Evolutionary conservation across 2,888 invertebrate species (phyloP).

Genomic region (Pheosia gnoma): DNA sequence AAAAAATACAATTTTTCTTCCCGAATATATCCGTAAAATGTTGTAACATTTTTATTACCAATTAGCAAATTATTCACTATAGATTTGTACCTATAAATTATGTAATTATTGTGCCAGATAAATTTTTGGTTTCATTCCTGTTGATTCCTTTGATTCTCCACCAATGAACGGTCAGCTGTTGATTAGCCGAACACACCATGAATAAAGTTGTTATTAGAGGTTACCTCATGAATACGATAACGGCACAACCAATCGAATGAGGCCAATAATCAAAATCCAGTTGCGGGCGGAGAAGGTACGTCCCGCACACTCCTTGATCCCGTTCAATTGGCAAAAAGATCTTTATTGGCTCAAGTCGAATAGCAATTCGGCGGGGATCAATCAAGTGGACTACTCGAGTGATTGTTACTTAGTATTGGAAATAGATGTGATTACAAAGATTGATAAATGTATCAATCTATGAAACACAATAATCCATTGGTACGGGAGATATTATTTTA

Average conservation of each 20-base stretch:
- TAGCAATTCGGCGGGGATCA: constrained; percentile 62
- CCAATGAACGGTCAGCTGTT: neutral
- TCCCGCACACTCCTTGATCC: constrained; percentile 56
- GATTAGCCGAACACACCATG: neutral
- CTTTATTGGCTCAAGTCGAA: constrained; percentile 71
- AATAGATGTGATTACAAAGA: constrained; percentile 46
- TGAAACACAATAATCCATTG: constrained; percentile 12
- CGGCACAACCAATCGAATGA: constrained; percentile 3
- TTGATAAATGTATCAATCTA: constrained; percentile 25
- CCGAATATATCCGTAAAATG: too few species aligned
- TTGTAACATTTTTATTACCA: too few species aligned
- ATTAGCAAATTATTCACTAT: too few species aligned
- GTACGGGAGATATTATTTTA: constrained; percentile 23
- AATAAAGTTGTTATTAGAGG: constrained; percentile 8
- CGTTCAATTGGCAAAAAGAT: constrained; percentile 71
- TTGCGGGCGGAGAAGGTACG: constrained; percentile 57
- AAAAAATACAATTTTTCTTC: too few species aligned
- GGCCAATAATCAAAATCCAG: constrained; percentile 45
- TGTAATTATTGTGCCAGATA: too few species aligned
- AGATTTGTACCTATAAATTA: too few species aligned
- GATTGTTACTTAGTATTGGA: constrained; percentile 57
- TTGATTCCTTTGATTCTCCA: neutral
- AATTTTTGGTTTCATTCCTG: neutral
- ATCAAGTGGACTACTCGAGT: constrained; percentile 61
- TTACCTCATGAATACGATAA: constrained; percentile 13